A percentile compares a stretch with the other conserved stretches of the same genome.
These are phyloP conservation scores for Alloscopus bannaensis DNA, from an alignment of 2,888 invertebrate species.

Conservation along the genomic window DNA sequence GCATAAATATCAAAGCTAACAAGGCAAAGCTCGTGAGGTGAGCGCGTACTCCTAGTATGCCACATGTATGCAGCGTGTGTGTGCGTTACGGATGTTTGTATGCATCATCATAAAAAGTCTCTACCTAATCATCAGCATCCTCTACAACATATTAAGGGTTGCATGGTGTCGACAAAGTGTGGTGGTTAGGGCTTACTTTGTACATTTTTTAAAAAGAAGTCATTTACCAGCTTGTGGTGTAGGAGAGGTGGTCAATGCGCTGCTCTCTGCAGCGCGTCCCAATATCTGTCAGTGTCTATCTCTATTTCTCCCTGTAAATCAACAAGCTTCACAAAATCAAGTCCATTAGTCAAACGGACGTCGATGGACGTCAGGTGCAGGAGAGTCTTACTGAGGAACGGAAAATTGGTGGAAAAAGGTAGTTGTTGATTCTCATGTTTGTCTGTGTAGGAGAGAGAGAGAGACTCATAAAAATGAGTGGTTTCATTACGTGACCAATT, in stretches of 20 bases:
- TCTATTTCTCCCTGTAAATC: too few species aligned
- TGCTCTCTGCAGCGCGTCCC: too few species aligned
- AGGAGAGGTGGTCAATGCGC: conserved; percentile 24
- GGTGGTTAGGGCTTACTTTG: too few species aligned
- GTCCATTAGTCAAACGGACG: too few species aligned
- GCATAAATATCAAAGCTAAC: conserved; percentile 23
- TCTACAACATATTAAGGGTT: conserved; percentile 12
- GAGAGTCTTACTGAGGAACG: too few species aligned
- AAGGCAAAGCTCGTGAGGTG: not conserved
- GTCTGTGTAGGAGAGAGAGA: not conserved
- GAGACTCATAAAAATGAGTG: too few species aligned
- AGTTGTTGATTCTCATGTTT: not conserved
- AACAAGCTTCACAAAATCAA: too few species aligned
- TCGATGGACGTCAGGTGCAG: too few species aligned
- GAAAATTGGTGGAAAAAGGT: too few species aligned
- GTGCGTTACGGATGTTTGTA: conserved; percentile 48
- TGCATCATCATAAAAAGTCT: conserved; percentile 11
- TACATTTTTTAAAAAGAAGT: too few species aligned
- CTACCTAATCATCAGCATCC: conserved; percentile 36
- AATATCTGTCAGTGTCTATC: too few species aligned
- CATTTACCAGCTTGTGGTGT: conserved; percentile 20
- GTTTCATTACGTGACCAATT: conserved; percentile 65
- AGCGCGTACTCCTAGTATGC: not conserved
- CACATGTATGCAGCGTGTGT: conserved; percentile 7
- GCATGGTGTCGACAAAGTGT: too few species aligned